Evolutionary conservation across 2,888 invertebrate species (phyloP), one percentile per base, ranked within the genome.

Genomic region (Conchocele bisecta): DNA sequence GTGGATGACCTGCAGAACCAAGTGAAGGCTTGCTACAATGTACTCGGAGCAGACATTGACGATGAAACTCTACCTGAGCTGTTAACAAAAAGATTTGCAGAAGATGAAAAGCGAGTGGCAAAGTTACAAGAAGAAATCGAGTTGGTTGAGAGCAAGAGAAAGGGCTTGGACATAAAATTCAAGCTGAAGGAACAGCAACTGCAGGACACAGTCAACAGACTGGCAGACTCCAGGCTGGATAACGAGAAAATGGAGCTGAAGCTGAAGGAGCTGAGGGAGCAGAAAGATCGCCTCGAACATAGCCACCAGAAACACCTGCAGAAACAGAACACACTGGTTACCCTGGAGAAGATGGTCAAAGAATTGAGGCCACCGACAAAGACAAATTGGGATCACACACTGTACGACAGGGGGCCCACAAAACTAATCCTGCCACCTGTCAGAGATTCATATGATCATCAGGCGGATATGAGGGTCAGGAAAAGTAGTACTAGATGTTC

Each of bases 281-380:
- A 44, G n/a, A 11, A 9, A 26, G 48, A 48, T 28, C 42, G 63
- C 53, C 61, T 81, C 0, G 63, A 75, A 35, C 33, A 68, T 44
- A 56, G 75, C n/a, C 70, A 79, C 17, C 37, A 39, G 20, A 73
- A 80, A 53, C 81, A 80, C 42, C 22, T 79, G 7, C 81, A 83
- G 29, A 81, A 83, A 61, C 78, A 83, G 41, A 69, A 76, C 31
- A 82, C 80, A n/a, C 50, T 83, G n/a, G 54, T 68, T 51, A 73
- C 80, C 26, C 68, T 85, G 17, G 76, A 80, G 39, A 50, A 64
- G 39, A 75, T 83, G 64, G 80, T 83, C 2, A 64, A 73, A 11
- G 81, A 82, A 35, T 33, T 83, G 7, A 58, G 39, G n/a, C 67
- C 67, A 11, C 15, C 22, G 2, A 22, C 31, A n/a, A 35, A 53